Percentiles rank a stretch among this genome's conserved stretches.
Conservation (phyloP, 2,888 invertebrate species). For the Drosophila siamana region DNA sequence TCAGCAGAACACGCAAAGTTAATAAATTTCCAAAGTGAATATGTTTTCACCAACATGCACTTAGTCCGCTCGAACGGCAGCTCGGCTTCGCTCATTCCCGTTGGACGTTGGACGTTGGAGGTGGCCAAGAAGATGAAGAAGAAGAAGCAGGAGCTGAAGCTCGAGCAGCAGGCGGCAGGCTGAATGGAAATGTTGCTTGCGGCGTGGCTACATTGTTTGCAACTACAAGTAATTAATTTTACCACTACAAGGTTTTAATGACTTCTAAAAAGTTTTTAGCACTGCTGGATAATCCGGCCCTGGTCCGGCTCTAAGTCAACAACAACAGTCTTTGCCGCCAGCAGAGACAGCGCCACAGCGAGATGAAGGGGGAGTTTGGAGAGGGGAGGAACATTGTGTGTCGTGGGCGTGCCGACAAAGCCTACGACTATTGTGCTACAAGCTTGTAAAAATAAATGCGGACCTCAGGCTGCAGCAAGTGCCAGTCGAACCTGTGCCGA, state of each 20-base stretch:
- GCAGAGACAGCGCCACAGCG: background rate
- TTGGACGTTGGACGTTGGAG: conserved; percentile 19
- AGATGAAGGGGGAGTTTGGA: background rate
- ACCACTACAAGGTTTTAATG: conserved; percentile 86
- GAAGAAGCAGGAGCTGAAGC: conserved; percentile 7
- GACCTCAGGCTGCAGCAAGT: conserved; percentile 37
- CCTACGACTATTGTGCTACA: conserved; percentile 78
- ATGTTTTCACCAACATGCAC: conserved; percentile 79
- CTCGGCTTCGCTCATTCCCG: no score
- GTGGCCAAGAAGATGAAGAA: conserved; percentile 13
- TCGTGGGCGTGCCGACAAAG: conserved; percentile 76
- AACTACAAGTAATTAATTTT: conserved; percentile 86
- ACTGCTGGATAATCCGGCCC: conserved; percentile 81
- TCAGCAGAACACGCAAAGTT: conserved; percentile 84
- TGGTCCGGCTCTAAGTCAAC: conserved; percentile 62
- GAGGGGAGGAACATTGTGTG: conserved; percentile 3
- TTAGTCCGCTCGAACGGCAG: conserved; percentile 63
- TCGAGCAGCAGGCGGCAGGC: conserved; percentile 27
- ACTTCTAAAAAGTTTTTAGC: conserved; percentile 84
- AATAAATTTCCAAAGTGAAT: conserved; percentile 83
- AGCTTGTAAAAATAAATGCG: conserved; percentile 82
- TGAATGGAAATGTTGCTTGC: conserved; percentile 78
- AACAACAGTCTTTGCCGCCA: conserved; percentile 19
- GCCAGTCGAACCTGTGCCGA: conserved; percentile 27
- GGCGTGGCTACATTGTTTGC: conserved; percentile 84